Conservation (phyloP, 2,797 vertebrate genomes). For the Hozukius guyotensis region DNA sequence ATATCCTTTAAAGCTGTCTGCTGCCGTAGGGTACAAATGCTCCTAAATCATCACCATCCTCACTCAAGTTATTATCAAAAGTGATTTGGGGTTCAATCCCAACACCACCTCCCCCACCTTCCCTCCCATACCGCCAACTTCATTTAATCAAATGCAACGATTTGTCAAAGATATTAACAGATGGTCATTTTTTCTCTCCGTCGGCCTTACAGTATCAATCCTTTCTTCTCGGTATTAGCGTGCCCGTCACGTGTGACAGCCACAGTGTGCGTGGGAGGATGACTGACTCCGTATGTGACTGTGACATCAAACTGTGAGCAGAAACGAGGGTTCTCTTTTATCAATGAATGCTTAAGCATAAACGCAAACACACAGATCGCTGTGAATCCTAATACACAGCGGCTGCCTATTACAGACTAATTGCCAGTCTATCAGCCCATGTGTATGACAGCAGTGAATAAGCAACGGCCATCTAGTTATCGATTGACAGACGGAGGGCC, state of each 20-base stretch:
- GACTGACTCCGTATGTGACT: constrained; percentile 48
- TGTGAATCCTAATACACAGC: constrained; percentile 17
- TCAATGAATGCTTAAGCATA: constrained; percentile 53
- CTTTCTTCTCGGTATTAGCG: constrained; percentile 46
- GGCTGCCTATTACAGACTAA: constrained; percentile 27
- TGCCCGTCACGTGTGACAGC: constrained; percentile 57
- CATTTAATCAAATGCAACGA: constrained; percentile 76
- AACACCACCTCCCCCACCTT: constrained; percentile 17
- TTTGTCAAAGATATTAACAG: constrained; percentile 72
- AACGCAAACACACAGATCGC: neutral
- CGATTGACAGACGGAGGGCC: constrained; percentile 29
- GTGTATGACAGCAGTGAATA: constrained; percentile 58
- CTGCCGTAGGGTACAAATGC: constrained; percentile 15
- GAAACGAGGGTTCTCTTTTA: constrained; percentile 45
- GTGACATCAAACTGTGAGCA: constrained; percentile 59
- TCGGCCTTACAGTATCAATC: constrained; percentile 33
- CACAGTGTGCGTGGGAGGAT: constrained; percentile 56
- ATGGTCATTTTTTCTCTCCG: constrained; percentile 39
- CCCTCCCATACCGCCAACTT: constrained; percentile 25
- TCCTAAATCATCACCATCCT: constrained; percentile 23
- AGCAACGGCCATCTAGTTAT: constrained; percentile 42
- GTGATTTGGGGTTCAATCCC: constrained; percentile 50
- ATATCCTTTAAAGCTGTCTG: constrained; percentile 29
- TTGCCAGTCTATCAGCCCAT: constrained; percentile 40
- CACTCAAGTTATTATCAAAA: constrained; percentile 37